Base-by-base conservation (phyloP, 2,888 invertebrate species). In the Cataglyphis livida region DNA sequence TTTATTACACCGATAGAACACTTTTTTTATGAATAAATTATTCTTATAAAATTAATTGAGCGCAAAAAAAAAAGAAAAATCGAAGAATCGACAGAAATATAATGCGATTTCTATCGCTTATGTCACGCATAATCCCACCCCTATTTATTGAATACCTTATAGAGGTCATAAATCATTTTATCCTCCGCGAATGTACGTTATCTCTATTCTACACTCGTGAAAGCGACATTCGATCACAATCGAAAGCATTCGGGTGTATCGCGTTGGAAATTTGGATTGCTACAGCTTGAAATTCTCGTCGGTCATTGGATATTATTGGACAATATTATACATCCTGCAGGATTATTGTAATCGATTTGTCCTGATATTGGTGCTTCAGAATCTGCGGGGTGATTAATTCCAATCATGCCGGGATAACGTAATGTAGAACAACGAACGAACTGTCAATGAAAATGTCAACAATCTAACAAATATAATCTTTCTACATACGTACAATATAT, bases 361-460 rank as follows among this genome's bases (percentile, higher is more conserved):
- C 32, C 10, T 25, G 18, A 10, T n/a, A 75, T 73, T 18, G 28
- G 2, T 25, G 6, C 35, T 51, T 41, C 12, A 54, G 35, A n/a
- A 76, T 75, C 2, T 38, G 38, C 38, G 64, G 38, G 38, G n/a
- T 15, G 64, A 74, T 74, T 74, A 74, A 65, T 65, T 9, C 3
- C 25, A 38, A 65, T 44, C 18, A 48, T 64, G 18, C 21, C 1
- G 18, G n/a, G 18, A 38, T 75, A 25, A 64, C 9, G 4, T 57
- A 35, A 18, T 4, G 6, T 61, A n/a, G 32, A 15, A 10, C 32
- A 6, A 48, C 10, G 62, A 74, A 32, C 21, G 41, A 61, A 32
- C 15, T 74, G n/a, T 12, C 18, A 65, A 51, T 54, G 21, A 38
- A 0, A 25, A 25, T 54, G 28, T 65, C 51, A 25, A 35, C 51